phyloP scores from a whole-genome alignment of 2,113 vertebrate species.

The Origma solitaria region DNA sequence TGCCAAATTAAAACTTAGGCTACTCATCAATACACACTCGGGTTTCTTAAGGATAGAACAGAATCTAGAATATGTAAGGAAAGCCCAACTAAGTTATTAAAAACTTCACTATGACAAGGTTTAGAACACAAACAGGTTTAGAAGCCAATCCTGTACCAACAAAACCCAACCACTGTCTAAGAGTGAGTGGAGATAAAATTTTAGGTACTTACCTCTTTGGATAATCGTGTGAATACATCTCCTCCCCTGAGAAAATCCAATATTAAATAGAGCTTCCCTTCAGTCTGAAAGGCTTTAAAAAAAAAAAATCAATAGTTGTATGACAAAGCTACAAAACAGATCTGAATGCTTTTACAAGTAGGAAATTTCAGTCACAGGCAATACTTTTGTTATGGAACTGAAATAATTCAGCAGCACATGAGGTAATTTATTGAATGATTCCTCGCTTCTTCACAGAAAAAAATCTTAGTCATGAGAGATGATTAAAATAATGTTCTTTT shows the following conservation, averaged over 20 bases:
- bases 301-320: not conserved
- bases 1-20: slow-evolving; percentile 25
- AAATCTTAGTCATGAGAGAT: not conserved
- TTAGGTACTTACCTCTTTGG: slow-evolving; percentile 92
- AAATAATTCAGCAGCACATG: not conserved
- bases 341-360: not conserved
- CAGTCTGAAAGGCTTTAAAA: slow-evolving; percentile 92
- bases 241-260: slow-evolving; percentile 99
- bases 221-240: slow-evolving; percentile 99
- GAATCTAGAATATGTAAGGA: not conserved
- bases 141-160: not conserved
- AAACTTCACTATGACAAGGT: not conserved
- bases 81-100: not conserved
- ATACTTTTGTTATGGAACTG: not conserved
- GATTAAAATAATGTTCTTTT: not conserved
- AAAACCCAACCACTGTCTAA: not conserved
- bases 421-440: not conserved
- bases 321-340: not conserved
- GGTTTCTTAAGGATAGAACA: not conserved
- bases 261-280: slow-evolving; percentile 99
- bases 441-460: not conserved
- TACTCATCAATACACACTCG: not conserved
- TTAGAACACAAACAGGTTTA: not conserved
- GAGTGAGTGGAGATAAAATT: slow-evolving; percentile 9
- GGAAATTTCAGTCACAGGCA: not conserved